These are phyloP conservation scores for Caradrina kadenii DNA, from an alignment of 2,888 invertebrate genomes.

Conservation along the genomic window DNA sequence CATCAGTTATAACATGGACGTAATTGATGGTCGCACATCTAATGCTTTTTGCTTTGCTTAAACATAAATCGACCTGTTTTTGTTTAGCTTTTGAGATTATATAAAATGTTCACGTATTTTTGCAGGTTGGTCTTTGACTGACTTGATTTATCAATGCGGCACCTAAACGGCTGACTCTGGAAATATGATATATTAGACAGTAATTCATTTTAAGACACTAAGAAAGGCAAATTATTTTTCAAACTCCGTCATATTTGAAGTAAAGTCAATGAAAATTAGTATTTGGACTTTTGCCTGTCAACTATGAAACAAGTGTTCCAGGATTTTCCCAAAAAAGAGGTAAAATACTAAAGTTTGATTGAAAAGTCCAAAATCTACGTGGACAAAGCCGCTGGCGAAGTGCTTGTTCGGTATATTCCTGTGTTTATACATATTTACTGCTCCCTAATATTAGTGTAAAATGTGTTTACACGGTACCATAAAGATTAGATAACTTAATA, in stretches of 20 bases:
- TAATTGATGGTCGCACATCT: conserved; percentile 60
- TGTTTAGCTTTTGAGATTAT: conserved; percentile 35
- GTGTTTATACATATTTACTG: conserved; percentile 34
- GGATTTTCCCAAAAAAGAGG: no score
- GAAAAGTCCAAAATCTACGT: not conserved
- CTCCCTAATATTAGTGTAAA: conserved; percentile 37
- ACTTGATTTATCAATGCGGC: not conserved
- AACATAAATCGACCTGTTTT: conserved; percentile 35
- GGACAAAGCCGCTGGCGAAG: not conserved
- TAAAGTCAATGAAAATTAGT: no score
- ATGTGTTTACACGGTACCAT: conserved; percentile 53
- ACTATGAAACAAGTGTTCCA: no score
- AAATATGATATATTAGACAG: not conserved
- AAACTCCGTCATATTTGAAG: no score
- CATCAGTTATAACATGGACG: conserved; percentile 51
- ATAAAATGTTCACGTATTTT: conserved; percentile 32
- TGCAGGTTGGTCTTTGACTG: not conserved
- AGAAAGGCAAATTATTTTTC: no score
- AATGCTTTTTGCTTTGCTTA: conserved; percentile 54
- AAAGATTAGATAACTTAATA: conserved; percentile 73
- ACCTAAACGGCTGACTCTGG: not conserved
- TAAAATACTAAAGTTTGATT: no score
- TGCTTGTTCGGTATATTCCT: not conserved
- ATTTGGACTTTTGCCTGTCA: no score
- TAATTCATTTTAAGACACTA: not conserved